Percentiles rank a stretch among this genome's conserved stretches.
Evolutionary conservation across 2,113 vertebrate species (phyloP).

Genomic region (Mobula birostris): DNA sequence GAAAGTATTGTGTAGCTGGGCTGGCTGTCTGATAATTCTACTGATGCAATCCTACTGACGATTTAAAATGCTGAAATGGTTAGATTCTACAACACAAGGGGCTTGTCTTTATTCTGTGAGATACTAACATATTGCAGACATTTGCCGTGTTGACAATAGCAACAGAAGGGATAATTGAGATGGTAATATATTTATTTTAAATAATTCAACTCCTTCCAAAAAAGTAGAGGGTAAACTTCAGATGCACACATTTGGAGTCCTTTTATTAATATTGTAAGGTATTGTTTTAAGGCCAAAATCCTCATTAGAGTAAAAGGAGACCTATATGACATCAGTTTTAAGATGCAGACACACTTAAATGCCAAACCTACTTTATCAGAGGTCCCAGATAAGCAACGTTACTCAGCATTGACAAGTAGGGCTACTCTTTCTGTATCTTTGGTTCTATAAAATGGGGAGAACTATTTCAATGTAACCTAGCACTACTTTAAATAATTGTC

Average conservation of each 20-base stretch:
- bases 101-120: not conserved
- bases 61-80: not conserved
- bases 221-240: not conserved
- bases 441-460: not conserved
- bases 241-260: not conserved
- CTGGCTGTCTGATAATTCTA: too few species aligned
- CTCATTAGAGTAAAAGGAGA: not conserved
- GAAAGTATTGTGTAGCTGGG: not conserved
- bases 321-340: too few species aligned
- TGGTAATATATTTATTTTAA: not conserved
- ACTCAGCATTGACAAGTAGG: not conserved
- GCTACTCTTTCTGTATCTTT: not conserved
- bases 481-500: not conserved
- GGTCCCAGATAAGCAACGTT: not conserved
- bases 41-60: not conserved
- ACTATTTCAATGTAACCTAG: not conserved
- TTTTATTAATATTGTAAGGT: not conserved
- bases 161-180: not conserved
- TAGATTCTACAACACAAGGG: not conserved
- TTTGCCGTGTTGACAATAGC: not conserved
- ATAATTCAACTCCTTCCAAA: not conserved
- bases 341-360: not conserved
- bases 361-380: not conserved
- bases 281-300: not conserved
- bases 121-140: not conserved